Conservation (phyloP, 2,888 invertebrate genomes). For the Agonopterix subpropinquella region DNA sequence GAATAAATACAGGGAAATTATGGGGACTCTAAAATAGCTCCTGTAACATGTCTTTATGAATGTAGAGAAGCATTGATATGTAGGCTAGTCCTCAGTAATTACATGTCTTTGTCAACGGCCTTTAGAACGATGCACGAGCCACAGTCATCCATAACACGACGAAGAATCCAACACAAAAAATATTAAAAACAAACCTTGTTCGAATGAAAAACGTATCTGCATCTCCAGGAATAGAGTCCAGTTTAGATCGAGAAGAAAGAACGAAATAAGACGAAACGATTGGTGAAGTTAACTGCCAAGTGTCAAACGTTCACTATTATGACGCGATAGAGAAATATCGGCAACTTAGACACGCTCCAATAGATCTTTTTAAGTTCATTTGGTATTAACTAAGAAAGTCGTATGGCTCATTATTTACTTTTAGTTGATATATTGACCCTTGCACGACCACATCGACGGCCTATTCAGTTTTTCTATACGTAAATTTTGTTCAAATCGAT, state of each 20-base stretch:
- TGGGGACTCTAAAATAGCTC: no score
- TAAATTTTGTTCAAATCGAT: slow-evolving; percentile 29
- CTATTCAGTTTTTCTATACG: slow-evolving; percentile 13
- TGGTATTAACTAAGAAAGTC: slow-evolving; percentile 28
- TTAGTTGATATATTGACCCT: slow-evolving; percentile 29
- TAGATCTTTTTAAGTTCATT: slow-evolving; percentile 40
- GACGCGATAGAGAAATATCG: slow-evolving; percentile 50
- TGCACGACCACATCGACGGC: slow-evolving; percentile 21
- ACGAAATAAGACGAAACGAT: slow-evolving; percentile 13
- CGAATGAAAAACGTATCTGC: neutral
- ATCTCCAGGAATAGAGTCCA: slow-evolving; percentile 18
- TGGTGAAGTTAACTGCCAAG: slow-evolving; percentile 26
- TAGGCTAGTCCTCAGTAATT: slow-evolving; percentile 16
- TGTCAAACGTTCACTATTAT: slow-evolving; percentile 54
- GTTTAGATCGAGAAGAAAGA: slow-evolving; percentile 10
- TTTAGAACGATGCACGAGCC: slow-evolving; percentile 32
- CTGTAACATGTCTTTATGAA: no score
- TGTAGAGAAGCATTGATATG: no score
- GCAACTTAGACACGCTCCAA: slow-evolving; percentile 48
- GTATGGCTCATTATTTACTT: slow-evolving; percentile 36
- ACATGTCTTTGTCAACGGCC: slow-evolving; percentile 34
- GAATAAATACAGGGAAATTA: no score
- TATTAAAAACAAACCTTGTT: slow-evolving; percentile 5
- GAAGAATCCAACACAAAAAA: slow-evolving; percentile 5
- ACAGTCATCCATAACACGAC: slow-evolving; percentile 38